phyloP scores from a whole-genome alignment of 2,113 vertebrate species.

The Scopus umbretta region DNA sequence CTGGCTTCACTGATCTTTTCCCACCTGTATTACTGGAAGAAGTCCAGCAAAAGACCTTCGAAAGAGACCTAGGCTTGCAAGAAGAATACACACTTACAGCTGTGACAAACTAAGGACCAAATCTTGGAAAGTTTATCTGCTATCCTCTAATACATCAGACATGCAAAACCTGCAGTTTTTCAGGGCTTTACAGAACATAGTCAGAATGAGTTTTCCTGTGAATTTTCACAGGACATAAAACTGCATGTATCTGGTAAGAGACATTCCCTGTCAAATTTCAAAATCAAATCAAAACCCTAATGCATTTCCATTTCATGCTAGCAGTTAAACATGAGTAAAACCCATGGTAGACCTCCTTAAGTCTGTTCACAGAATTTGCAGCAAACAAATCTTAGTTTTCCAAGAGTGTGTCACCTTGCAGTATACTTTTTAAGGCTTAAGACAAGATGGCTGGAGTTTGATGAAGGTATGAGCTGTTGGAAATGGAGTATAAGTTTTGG shows the following conservation, averaged over 20 bases:
- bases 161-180: neutral
- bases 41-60: neutral
- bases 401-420: neutral
- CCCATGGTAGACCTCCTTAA: fast-evolving
- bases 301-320: neutral
- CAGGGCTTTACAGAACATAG: neutral
- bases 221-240: neutral
- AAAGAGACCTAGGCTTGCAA: neutral
- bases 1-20: neutral
- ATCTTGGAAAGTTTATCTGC: neutral
- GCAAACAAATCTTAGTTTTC: neutral
- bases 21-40: neutral
- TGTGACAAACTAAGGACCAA: neutral
- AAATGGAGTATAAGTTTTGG: neutral
- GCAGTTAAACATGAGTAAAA: neutral
- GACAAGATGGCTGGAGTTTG: neutral
- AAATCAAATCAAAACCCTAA: neutral
- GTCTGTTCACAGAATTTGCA: neutral
- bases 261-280: neutral
- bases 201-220: neutral
- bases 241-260: neutral
- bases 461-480: neutral
- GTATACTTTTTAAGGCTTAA: neutral
- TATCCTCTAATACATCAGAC: neutral
- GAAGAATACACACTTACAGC: neutral